Base-by-base conservation (phyloP, 2,797 vertebrate genomes). In the Capromys pilorides region DNA sequence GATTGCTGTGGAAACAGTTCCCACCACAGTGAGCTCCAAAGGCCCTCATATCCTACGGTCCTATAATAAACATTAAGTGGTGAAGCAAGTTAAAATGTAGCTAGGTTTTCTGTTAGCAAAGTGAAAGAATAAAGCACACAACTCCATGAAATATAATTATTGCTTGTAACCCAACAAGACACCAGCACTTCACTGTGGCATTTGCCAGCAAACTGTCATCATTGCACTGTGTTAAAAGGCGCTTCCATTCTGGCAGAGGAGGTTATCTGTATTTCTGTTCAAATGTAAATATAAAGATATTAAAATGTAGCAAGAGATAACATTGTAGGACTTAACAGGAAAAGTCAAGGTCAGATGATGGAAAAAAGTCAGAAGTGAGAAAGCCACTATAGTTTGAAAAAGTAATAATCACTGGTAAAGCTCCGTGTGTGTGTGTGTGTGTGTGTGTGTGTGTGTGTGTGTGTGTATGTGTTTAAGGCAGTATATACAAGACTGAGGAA, bases 141-240 rank as follows among this genome's bases (percentile, higher is more conserved):
- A 22, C 13, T 12, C 36, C 64, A 11, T 88, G 84, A 59, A 94
- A 86, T 36, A 80, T 67, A 33, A 45, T 81, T 71, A 33, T 87
- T 94, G 94, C 87, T 78, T 90, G 33, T 51, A 94, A 59, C 89
- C 81, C 77, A 80, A 69, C 28, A 45, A 91, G 64, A 41, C 84
- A 61, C 61, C 14, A 62, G 61, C 9, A 57, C 86, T 87, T 78
- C 62, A 19, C 45, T 5, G 28, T 85, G 87, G 88, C 69, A 69
- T 94, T 84, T 96, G 89, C 93, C 87, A 95, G 94, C 51, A 92
- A 95, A 62, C 94, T 96, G 89, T 96, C 93, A 94, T 90, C 94
- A 71, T 86, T 84, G 69, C 4, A 11, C 80, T 82, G 85, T 96
- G 95, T 93, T 96, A 90, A 88, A 97, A 95, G 81, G 54, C 90